phyloP scores from a whole-genome alignment of 2,888 invertebrate genomes.

The Kryphioiulus occultus region DNA sequence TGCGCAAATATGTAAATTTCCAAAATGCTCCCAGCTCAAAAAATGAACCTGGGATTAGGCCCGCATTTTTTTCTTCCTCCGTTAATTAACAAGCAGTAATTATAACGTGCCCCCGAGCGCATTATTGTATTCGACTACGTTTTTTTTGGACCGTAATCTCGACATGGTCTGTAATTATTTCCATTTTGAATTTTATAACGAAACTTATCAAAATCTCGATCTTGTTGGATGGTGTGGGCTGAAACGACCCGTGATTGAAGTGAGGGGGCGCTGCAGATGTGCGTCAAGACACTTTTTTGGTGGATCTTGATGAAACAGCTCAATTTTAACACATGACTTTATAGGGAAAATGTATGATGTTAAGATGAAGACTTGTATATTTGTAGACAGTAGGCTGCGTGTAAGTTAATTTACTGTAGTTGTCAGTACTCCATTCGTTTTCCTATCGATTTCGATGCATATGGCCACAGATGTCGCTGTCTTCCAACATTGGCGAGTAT shows the following conservation, averaged over 20 bases:
- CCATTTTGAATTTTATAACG: constrained; percentile 11
- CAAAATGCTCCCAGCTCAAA: constrained; percentile 8
- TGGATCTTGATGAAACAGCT: not conserved
- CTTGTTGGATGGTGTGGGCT: not conserved
- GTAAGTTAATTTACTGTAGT: no score
- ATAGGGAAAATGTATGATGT: no score
- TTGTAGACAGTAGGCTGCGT: no score
- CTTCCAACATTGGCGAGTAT: not conserved
- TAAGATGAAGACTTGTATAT: no score
- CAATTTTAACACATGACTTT: not conserved
- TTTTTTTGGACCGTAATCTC: not conserved
- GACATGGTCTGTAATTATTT: constrained; percentile 19
- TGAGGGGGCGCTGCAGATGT: not conserved
- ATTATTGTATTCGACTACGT: constrained; percentile 6
- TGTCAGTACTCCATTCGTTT: no score
- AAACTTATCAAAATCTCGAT: not conserved
- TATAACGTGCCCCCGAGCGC: constrained; percentile 11
- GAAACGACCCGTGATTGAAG: not conserved
- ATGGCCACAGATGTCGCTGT: not conserved
- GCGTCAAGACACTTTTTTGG: no score
- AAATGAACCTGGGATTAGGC: not conserved
- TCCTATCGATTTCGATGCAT: not conserved
- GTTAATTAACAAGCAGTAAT: constrained; percentile 28
- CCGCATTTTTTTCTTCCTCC: not conserved
- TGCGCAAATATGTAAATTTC: not conserved